Conservation (phyloP, 1,140 invertebrate genomes). For the Neodiprion lecontei region DNA sequence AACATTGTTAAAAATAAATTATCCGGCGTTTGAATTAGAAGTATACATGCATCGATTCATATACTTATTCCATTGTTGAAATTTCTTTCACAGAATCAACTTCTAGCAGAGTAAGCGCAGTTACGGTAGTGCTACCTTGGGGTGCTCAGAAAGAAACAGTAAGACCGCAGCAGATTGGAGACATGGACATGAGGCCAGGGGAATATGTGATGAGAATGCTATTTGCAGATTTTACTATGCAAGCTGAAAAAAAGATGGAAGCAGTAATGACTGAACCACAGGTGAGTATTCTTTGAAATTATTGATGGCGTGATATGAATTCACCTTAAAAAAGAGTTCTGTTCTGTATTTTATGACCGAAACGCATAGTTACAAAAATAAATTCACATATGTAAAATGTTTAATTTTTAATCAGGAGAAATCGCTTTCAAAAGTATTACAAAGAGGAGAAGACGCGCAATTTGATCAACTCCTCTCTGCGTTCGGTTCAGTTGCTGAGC, state of each 20-base stretch:
- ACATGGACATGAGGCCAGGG: slow-evolving; percentile 80
- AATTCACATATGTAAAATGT: slow-evolving; percentile 9
- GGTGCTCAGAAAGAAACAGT: slow-evolving; percentile 79
- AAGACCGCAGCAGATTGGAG: slow-evolving; percentile 65
- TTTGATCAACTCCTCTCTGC: slow-evolving; percentile 95
- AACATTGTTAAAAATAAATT: too few relatives aligned
- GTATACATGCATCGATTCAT: not conserved
- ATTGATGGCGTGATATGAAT: slow-evolving; percentile 13
- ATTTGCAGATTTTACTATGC: slow-evolving; percentile 92
- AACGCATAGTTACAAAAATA: not conserved
- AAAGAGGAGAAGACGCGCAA: slow-evolving; percentile 92
- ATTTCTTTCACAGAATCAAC: slow-evolving; percentile 47
- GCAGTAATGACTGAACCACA: slow-evolving; percentile 88
- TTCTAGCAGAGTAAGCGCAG: slow-evolving; percentile 55
- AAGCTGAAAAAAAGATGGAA: slow-evolving; percentile 95
- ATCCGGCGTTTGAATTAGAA: too few relatives aligned
- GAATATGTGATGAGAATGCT: slow-evolving; percentile 95
- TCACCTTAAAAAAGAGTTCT: slow-evolving; percentile 15
- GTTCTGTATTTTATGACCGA: slow-evolving; percentile 17
- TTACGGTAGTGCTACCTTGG: slow-evolving; percentile 75
- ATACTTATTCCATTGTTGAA: not conserved
- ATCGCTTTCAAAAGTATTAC: slow-evolving; percentile 89
- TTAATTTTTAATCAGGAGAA: slow-evolving; percentile 72
- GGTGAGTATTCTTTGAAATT: slow-evolving; percentile 62
- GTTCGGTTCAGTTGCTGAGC: slow-evolving; percentile 93